phyloP scores from a whole-genome alignment of 1,140 invertebrate species.

The Piezodorus guildinii region DNA sequence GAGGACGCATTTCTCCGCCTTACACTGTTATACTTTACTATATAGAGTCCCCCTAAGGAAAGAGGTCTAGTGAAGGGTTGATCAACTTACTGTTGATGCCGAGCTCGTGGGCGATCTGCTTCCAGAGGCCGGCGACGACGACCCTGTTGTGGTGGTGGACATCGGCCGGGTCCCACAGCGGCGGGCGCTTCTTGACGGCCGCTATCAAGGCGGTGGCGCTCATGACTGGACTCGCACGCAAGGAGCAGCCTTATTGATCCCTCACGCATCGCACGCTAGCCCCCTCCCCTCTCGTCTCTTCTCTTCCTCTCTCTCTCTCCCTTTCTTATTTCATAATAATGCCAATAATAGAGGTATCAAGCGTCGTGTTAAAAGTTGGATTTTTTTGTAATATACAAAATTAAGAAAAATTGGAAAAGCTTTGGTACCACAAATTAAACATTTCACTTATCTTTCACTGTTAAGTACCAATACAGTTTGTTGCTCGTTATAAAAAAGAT shows the following conservation, averaged over 20 bases:
- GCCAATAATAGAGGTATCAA: too few species aligned
- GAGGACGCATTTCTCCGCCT: too few species aligned
- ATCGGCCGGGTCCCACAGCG: constrained; percentile 22
- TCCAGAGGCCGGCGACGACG: constrained; percentile 18
- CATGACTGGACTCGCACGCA: constrained; percentile 19
- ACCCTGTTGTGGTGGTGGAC: constrained; percentile 21
- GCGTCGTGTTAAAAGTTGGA: too few species aligned
- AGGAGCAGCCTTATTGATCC: constrained; percentile 13
- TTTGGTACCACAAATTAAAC: too few species aligned
- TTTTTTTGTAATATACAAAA: too few species aligned
- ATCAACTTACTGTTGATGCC: constrained; percentile 21
- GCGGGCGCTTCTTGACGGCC: constrained; percentile 14
- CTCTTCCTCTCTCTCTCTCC: not conserved
- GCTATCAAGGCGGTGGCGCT: constrained; percentile 17
- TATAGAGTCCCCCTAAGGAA: too few species aligned
- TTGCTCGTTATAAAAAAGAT: too few species aligned
- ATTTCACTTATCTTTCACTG: too few species aligned
- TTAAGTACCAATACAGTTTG: too few species aligned
- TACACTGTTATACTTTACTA: too few species aligned
- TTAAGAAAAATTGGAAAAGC: too few species aligned
- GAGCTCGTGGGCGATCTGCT: constrained; percentile 17
- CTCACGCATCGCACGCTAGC: constrained; percentile 20
- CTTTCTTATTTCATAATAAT: not conserved
- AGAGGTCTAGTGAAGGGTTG: too few species aligned
- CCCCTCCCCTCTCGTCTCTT: not conserved